Evolutionary conservation across 1,140 invertebrate genomes (phyloP).

Genomic region (Dendrolimus kikuchii): DNA sequence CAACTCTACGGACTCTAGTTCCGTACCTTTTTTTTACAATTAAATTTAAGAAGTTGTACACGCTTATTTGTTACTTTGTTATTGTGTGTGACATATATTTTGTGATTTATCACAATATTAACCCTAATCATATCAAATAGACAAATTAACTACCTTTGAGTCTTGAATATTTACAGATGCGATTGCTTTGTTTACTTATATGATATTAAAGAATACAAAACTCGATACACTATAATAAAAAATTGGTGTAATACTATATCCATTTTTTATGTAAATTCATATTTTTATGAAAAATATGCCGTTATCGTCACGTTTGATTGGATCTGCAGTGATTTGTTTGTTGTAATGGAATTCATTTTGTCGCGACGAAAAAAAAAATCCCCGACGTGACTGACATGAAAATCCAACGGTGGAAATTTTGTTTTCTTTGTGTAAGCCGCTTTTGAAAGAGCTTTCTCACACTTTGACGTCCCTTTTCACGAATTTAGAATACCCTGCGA

Average conservation of each 20-base stretch:
- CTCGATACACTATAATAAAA: no score
- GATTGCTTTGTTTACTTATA: no score
- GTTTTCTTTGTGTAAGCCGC: conserved; percentile 35
- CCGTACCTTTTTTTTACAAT: no score
- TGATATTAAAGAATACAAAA: no score
- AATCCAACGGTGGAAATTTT: conserved; percentile 36
- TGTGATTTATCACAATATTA: no score
- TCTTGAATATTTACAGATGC: no score
- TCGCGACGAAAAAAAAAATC: conserved; percentile 33
- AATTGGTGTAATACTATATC: neutral
- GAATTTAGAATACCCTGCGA: conserved; percentile 15
- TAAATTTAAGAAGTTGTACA: no score
- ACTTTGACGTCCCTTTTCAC: conserved; percentile 21
- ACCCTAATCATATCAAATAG: no score
- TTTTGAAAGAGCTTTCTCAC: conserved; percentile 21
- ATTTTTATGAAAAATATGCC: conserved; percentile 24
- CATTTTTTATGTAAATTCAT: conserved; percentile 6
- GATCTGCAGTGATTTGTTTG: conserved; percentile 43
- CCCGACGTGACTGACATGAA: conserved; percentile 47
- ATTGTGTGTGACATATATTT: no score
- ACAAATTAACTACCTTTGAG: no score
- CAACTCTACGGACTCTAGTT: no score
- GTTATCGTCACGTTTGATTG: conserved; percentile 34
- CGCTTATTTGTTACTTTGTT: no score
- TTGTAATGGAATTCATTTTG: conserved; percentile 39